phyloP scores from a whole-genome alignment of 2,113 vertebrate species.

The Otolemur garnettii region DNA sequence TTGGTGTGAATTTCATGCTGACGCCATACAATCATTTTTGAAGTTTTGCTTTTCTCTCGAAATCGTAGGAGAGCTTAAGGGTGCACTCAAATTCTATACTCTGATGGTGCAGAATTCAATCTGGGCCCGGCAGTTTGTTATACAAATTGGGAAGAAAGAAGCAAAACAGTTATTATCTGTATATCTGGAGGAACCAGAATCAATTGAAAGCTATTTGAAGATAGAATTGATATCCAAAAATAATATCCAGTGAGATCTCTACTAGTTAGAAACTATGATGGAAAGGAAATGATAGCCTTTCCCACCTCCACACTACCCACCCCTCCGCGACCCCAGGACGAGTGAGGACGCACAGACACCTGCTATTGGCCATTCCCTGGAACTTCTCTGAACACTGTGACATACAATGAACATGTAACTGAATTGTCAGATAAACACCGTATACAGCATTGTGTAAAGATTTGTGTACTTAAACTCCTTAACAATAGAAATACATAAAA shows the following conservation, averaged over 20 bases:
- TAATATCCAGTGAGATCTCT: not conserved
- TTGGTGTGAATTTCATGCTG: not conserved
- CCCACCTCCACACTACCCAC: not conserved
- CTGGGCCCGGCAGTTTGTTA: not conserved
- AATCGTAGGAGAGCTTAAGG: not conserved
- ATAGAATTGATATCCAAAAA: not conserved
- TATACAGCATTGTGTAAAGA: not conserved
- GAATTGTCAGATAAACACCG: not conserved
- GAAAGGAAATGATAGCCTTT: not conserved
- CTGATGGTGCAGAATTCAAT: not conserved
- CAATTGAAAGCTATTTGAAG: not conserved
- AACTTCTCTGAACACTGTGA: not conserved
- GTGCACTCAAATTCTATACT: not conserved
- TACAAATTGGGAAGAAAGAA: not conserved
- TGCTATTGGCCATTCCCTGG: too few species aligned
- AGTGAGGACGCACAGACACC: rapidly evolving
- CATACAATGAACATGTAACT: not conserved
- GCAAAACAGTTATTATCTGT: not conserved
- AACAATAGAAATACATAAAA: not conserved
- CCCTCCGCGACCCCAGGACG: rapidly evolving
- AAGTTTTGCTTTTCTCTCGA: slow-evolving; percentile 17
- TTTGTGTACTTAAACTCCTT: not conserved
- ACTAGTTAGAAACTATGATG: not conserved
- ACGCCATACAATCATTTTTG: not conserved
- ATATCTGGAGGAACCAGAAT: not conserved